Evolutionary conservation across 2,113 vertebrate species (phyloP).

Genomic region (Tursiops truncatus): DNA sequence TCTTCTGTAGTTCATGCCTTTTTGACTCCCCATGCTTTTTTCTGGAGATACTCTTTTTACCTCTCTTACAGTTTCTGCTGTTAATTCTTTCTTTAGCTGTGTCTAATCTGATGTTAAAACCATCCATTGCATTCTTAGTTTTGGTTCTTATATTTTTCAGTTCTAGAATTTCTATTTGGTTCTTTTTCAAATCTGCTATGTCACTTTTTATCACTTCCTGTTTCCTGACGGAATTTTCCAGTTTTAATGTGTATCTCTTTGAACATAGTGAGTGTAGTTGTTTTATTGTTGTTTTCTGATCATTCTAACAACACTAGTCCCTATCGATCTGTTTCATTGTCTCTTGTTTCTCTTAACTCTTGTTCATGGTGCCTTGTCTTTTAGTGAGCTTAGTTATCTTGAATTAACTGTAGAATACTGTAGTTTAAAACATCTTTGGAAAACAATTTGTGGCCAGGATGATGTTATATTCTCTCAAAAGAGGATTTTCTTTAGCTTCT

Average conservation of each 20-base stretch:
- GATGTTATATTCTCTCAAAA: background rate
- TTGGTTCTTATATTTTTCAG: background rate
- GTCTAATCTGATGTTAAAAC: background rate
- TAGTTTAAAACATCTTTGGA: background rate
- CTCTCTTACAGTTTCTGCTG: background rate
- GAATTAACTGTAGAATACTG: background rate
- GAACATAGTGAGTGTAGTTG: background rate
- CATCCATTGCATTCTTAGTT: background rate
- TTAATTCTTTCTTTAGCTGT: background rate
- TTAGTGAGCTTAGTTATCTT: background rate
- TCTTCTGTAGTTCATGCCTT: background rate
- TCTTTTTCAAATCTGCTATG: background rate
- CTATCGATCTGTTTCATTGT: background rate
- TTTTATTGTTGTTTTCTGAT: background rate
- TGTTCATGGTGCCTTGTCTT: background rate
- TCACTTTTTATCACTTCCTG: background rate
- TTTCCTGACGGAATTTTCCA: background rate
- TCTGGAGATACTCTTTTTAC: background rate
- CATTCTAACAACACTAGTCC: background rate
- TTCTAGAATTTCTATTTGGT: background rate
- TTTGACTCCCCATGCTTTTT: background rate
- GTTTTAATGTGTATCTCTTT: background rate
- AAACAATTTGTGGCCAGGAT: background rate
- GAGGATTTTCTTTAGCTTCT: background rate
- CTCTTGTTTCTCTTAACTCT: background rate